These are phyloP conservation scores for Myathropa florea DNA, from an alignment of 2,888 invertebrate species.

Conservation along the genomic window DNA sequence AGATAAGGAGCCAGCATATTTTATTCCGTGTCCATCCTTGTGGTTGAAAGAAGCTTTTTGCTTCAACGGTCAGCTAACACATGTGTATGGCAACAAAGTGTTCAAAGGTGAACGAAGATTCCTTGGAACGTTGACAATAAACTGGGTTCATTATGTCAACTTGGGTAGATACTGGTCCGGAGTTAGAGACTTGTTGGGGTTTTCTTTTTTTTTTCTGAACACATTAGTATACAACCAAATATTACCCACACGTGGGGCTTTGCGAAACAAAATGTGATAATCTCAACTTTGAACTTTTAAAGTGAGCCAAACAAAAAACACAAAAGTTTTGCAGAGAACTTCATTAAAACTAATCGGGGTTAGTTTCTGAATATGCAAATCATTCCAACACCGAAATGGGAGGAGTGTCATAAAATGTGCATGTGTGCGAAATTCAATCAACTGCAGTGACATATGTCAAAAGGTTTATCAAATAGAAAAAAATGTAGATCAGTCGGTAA, in stretches of 20 bases:
- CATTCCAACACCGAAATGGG: neutral
- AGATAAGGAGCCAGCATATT: neutral
- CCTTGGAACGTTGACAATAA: slow-evolving; percentile 11
- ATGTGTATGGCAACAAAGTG: slow-evolving; percentile 3
- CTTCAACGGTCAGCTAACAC: slow-evolving; percentile 4
- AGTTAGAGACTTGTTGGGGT: neutral
- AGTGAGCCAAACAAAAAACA: neutral
- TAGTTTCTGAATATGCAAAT: no score
- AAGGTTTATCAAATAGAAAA: no score
- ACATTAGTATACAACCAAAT: slow-evolving; percentile 10
- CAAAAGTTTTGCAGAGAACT: neutral
- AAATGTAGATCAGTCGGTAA: no score
- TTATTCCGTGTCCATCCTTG: slow-evolving; percentile 3
- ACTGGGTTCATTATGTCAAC: slow-evolving; percentile 48
- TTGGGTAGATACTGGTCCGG: neutral
- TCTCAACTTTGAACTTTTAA: neutral
- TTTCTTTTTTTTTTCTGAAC: slow-evolving; percentile 15
- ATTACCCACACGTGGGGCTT: neutral
- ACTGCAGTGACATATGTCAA: no score
- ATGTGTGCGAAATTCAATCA: no score
- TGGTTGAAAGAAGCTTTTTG: neutral
- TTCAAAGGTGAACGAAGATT: slow-evolving; percentile 29
- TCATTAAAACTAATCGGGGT: neutral
- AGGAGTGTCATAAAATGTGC: no score
- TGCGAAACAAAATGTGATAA: neutral